These are phyloP conservation scores for Lasioglossum oenotherae DNA, from an alignment of 2,888 invertebrate species.

Conservation along the genomic window DNA sequence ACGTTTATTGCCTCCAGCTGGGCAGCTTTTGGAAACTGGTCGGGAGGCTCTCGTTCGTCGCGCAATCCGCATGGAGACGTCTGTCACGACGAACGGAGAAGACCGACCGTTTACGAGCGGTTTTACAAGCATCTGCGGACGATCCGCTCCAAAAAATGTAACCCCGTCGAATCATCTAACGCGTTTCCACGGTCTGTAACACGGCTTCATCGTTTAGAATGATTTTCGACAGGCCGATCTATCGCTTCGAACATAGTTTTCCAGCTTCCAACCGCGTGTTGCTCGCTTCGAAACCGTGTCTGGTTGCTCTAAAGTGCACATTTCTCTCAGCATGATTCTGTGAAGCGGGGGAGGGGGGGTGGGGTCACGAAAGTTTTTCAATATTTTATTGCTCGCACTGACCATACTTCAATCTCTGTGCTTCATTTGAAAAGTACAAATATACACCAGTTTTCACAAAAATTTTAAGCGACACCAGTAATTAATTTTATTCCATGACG, in stretches of 20 bases:
- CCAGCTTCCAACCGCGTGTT: too few relatives aligned
- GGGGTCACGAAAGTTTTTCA: background rate
- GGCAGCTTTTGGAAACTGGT: slow-evolving; percentile 65
- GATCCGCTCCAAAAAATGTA: background rate
- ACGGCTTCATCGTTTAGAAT: background rate
- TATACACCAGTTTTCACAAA: too few relatives aligned
- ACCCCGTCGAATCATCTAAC: background rate
- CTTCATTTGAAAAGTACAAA: too few relatives aligned
- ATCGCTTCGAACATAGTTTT: background rate
- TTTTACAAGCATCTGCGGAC: background rate
- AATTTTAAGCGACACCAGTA: background rate
- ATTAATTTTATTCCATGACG: background rate
- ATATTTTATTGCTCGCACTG: background rate
- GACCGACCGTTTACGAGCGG: background rate
- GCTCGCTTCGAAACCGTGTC: background rate
- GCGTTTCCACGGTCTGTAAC: background rate
- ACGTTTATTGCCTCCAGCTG: slow-evolving; percentile 72
- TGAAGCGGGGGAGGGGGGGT: too few relatives aligned
- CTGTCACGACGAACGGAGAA: slow-evolving; percentile 19
- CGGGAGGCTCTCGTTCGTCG: slow-evolving; percentile 43
- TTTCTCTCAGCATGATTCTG: background rate
- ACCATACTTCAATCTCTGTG: too few relatives aligned
- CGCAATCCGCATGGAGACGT: slow-evolving; percentile 37
- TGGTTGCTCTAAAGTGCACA: background rate
- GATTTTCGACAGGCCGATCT: background rate